Evolutionary conservation across 2,113 vertebrate species (phyloP), one percentile per base, ranked within the genome.

Genomic region (Gallinago paraguaiae): DNA sequence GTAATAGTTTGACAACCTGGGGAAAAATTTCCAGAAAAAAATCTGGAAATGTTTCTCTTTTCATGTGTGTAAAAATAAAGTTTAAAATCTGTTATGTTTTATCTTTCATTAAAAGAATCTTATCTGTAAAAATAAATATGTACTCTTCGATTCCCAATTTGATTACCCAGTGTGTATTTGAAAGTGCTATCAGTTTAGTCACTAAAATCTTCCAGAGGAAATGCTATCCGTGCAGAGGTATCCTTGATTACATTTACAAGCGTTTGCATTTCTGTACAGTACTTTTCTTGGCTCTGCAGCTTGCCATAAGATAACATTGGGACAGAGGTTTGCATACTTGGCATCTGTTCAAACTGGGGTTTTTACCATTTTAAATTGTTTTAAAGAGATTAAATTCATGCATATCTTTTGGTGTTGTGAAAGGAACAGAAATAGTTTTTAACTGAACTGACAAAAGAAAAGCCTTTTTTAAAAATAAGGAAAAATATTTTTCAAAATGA

Each of bases 1-100:
- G 98, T 99, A 98, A 96, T 48, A 79, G 22, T 57, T 94, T 41
- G n/a, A 68, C 50, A 87, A 45, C 25, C 9, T 79, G 8, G 28
- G 23, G 9, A 9, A 16, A 80, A 57, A 48, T 10, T 4, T 27
- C 31, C 68, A 67, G 28, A 24, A 33, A 54, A 79, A 46, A 2
- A 68, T 93, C 59, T 74, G 9, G 60, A 43, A 88, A 50, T 33
- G 9, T 85, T 87, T 96, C 20, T 90, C 5, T 88, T 28, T 88
- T 84, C 9, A 37, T 27, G 20, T 90, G 6, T 80, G 45, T 69
- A 43, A 86, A 86, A 82, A 45, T 28, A 13, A 25, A 82, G 13
- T 69, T 91, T 37, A 74, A 93, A 48, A 57, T 78, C 6, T 2
- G 0, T n/a, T 54, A 35, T n/a, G 7, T 56, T 92, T 72, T 3